phyloP scores from a whole-genome alignment of 2,888 invertebrate genomes.

The Eledone cirrhosa region DNA sequence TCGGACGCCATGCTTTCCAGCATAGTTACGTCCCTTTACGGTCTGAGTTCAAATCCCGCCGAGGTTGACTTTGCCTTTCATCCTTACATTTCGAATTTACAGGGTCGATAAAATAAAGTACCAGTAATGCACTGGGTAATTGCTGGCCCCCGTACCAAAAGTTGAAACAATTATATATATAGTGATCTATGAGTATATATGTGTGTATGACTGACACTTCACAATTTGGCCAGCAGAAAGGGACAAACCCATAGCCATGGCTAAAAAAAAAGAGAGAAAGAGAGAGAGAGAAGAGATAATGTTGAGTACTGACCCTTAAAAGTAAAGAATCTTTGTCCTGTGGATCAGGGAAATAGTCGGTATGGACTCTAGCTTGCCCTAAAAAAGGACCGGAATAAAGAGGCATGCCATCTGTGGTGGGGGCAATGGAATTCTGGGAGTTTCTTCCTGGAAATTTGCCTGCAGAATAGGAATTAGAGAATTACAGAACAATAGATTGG shows the following conservation, averaged over 20 bases:
- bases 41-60: too few relatives aligned
- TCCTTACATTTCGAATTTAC: too few relatives aligned
- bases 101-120: too few relatives aligned
- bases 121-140: too few relatives aligned
- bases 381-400: conserved; percentile 38
- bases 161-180: too few relatives aligned
- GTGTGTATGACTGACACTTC: not conserved
- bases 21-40: too few relatives aligned
- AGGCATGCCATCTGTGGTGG: conserved; percentile 20
- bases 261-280: not conserved
- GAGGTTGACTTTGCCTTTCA: too few relatives aligned
- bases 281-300: not conserved
- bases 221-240: not conserved
- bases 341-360: conserved; percentile 47
- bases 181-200: too few relatives aligned
- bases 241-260: too few relatives aligned
- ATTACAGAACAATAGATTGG: too few relatives aligned
- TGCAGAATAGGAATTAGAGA: not conserved
- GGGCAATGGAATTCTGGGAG: conserved; percentile 13
- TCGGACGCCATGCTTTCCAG: too few relatives aligned
- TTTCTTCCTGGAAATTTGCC: conserved; percentile 5
- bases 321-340: conserved; percentile 44
- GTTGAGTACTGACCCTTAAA: conserved; percentile 35
- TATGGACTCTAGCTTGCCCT: conserved; percentile 47
- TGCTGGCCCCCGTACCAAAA: too few relatives aligned